Conservation (phyloP, 2,113 vertebrate species). For the Chamaetylas fuelleborni region DNA sequence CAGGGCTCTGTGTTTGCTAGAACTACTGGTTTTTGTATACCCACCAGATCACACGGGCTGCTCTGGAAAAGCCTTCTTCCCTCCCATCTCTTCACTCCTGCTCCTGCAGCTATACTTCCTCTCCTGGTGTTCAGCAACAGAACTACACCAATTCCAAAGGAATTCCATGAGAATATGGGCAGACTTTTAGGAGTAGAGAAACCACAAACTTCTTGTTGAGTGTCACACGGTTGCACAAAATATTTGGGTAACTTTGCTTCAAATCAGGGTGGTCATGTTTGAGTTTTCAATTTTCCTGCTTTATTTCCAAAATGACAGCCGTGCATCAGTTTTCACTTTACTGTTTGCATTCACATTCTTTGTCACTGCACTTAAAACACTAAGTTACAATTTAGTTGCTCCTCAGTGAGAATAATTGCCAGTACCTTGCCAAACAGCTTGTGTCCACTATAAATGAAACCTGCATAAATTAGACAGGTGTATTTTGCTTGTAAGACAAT, state of each 20-base stretch:
- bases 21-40: neutral
- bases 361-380: slow-evolving; percentile 29
- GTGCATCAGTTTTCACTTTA: neutral
- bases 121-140: neutral
- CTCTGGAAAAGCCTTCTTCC: neutral
- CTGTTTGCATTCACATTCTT: slow-evolving; percentile 3
- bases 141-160: neutral
- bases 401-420: slow-evolving; percentile 60
- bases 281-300: neutral
- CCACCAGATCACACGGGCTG: fast-evolving
- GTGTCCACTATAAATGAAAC: slow-evolving; percentile 48
- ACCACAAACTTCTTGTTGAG: neutral
- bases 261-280: neutral
- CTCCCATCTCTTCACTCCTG: neutral
- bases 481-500: neutral
- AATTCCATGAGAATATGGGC: neutral
- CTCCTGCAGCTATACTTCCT: neutral
- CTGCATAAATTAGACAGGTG: neutral
- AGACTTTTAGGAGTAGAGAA: neutral
- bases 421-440: slow-evolving; percentile 52
- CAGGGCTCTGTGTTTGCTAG: neutral
- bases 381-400: slow-evolving; percentile 57
- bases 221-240: neutral
- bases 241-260: neutral
- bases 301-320: neutral